Conservation (phyloP, 2,113 vertebrate genomes). For the Rhinolophus ferrumequinum region DNA sequence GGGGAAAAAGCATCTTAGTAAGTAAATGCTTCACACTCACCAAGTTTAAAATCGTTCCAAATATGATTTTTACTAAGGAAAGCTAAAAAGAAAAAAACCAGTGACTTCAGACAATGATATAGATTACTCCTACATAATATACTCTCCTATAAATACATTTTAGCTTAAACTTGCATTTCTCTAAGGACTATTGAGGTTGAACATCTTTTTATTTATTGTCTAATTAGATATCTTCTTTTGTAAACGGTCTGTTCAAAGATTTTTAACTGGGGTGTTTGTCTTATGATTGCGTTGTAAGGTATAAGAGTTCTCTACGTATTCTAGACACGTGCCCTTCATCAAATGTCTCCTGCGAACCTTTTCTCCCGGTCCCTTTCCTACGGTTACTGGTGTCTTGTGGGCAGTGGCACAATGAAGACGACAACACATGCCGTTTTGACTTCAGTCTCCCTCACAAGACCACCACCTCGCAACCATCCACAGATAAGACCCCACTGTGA, state of each 20-base stretch:
- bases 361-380: neutral
- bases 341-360: neutral
- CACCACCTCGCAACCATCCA: neutral
- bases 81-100: neutral
- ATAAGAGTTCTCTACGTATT: neutral
- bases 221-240: neutral
- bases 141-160: neutral
- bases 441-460: neutral
- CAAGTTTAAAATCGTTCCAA: neutral
- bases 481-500: neutral
- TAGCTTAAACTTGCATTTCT: slow-evolving; percentile 5
- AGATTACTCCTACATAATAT: neutral
- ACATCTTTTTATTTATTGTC: neutral
- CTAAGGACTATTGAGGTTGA: neutral
- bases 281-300: neutral
- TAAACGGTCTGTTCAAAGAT: neutral
- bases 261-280: neutral
- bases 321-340: neutral
- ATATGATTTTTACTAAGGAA: neutral
- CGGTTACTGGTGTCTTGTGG: neutral
- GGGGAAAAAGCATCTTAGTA: neutral
- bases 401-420: neutral
- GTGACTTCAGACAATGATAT: neutral
- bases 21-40: neutral
- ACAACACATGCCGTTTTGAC: neutral